Evolutionary conservation across 2,888 invertebrate genomes (phyloP).

Genomic region (Andrena hattorfiana): DNA sequence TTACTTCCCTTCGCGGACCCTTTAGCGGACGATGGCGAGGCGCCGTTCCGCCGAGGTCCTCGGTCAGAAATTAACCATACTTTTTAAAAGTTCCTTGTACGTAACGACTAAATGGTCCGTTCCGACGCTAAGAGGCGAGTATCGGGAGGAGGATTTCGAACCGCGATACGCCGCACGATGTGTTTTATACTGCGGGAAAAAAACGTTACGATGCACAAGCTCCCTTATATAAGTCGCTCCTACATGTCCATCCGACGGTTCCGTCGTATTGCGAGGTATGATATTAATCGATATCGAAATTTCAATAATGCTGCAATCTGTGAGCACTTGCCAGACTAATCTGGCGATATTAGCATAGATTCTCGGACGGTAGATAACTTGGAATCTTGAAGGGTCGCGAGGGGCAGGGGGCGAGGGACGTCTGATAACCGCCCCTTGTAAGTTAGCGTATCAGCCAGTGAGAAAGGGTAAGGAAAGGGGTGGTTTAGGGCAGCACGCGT

Average conservation of each 20-base stretch:
- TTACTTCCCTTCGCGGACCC: conserved; percentile 73
- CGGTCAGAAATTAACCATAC: conserved; percentile 61
- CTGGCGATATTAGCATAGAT: conserved; percentile 80
- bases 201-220: neutral
- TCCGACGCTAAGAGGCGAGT: neutral
- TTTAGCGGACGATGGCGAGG: conserved; percentile 67
- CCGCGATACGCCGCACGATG: neutral
- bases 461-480: conserved; percentile 75
- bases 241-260: neutral
- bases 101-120: neutral
- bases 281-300: conserved; percentile 61
- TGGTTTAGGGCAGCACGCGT: conserved; percentile 79
- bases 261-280: neutral
- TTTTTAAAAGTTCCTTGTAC: conserved; percentile 47
- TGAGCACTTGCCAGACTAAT: conserved; percentile 71
- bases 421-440: conserved; percentile 81
- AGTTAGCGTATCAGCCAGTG: conserved; percentile 79
- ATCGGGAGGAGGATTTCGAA: neutral
- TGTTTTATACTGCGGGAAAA: neutral
- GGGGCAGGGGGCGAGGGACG: conserved; percentile 75
- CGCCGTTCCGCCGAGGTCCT: conserved; percentile 42
- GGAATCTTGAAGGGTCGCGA: conserved; percentile 78
- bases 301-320: conserved; percentile 74
- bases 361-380: conserved; percentile 78
- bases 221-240: neutral